Conservation (phyloP, 2,113 vertebrate species). For the Raja brachyura region DNA sequence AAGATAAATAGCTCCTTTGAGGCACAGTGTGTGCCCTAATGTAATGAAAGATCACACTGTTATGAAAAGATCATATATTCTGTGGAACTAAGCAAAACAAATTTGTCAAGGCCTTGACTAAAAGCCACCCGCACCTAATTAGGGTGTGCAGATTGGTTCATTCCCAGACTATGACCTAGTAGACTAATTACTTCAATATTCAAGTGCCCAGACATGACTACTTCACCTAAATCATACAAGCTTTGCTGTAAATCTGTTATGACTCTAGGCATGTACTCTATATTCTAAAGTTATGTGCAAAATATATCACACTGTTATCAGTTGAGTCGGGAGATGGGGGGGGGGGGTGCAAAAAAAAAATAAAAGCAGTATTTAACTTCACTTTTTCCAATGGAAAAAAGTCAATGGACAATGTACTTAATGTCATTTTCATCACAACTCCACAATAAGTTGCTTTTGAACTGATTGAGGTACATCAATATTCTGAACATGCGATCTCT, state of each 20-base stretch:
- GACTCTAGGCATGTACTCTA: not conserved
- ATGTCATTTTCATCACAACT: not conserved
- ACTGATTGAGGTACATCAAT: too few species aligned
- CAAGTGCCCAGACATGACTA: not conserved
- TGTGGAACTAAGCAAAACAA: not conserved
- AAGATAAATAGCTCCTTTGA: not conserved
- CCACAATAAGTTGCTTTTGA: not conserved
- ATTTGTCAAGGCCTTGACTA: constrained; percentile 14
- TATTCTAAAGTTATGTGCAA: not conserved
- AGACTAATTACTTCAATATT: constrained; percentile 4
- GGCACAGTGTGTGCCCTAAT: not conserved
- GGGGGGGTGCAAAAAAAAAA: not conserved
- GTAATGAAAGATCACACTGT: not conserved
- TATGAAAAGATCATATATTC: constrained; percentile 7
- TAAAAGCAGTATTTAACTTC: not conserved
- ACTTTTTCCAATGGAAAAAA: not conserved
- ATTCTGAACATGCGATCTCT: not conserved
- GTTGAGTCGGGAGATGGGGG: not conserved
- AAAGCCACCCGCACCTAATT: constrained; percentile 25
- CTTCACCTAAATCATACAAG: not conserved
- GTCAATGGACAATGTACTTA: not conserved
- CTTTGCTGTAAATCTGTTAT: not conserved
- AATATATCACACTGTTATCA: not conserved
- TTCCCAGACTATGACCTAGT: constrained; percentile 20
- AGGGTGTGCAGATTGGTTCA: constrained; percentile 12